Evolutionary conservation across 2,888 invertebrate species (phyloP).

Genomic region (Drosophila aldrichi): DNA sequence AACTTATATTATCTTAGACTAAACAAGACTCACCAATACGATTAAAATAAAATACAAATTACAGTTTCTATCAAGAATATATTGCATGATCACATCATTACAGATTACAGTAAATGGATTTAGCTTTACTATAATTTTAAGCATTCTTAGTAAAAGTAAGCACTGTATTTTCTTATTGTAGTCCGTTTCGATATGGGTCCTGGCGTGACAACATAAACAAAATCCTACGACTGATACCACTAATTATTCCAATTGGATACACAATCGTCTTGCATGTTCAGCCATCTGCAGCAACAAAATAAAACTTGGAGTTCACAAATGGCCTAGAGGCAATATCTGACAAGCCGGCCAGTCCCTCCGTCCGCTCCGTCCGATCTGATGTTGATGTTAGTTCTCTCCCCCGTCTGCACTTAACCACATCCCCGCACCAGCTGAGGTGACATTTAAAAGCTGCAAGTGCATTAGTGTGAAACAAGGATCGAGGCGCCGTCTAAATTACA

Average conservation of each 20-base stretch:
- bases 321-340: constrained; percentile 43
- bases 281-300: constrained; percentile 39
- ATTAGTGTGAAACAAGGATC: constrained; percentile 82
- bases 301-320: constrained; percentile 44
- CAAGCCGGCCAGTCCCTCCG: constrained; percentile 12
- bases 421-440: constrained; percentile 54
- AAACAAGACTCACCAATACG: too few relatives aligned
- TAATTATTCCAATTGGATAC: constrained; percentile 73
- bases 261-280: constrained; percentile 54
- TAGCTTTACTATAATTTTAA: not conserved
- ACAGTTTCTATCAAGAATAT: not conserved
- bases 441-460: constrained; percentile 81
- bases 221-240: constrained; percentile 43
- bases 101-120: not conserved
- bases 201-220: constrained; percentile 30
- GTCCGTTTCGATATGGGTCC: constrained; percentile 1
- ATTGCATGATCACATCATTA: not conserved
- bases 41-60: not conserved
- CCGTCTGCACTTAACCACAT: constrained; percentile 43
- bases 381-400: constrained; percentile 19
- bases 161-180: constrained; percentile 2
- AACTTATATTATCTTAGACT: too few relatives aligned
- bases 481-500: constrained; percentile 84
- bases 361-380: constrained; percentile 3
- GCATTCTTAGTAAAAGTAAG: not conserved